These are phyloP conservation scores for Allophyes oxyacanthae DNA, from an alignment of 2,888 invertebrate species.

Conservation along the genomic window DNA sequence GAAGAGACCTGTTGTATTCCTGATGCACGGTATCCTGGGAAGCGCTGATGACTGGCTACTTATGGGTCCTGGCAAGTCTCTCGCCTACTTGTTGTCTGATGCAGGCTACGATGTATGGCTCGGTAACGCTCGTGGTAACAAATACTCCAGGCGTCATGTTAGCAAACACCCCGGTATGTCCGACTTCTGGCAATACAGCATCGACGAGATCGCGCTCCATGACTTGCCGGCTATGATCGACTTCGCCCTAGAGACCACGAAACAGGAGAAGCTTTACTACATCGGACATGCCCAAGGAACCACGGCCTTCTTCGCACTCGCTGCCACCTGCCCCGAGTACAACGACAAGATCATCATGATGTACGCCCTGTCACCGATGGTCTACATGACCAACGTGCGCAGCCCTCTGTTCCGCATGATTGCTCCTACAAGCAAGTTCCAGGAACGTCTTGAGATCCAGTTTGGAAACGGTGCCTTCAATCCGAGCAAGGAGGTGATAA, in stretches of 20 bases:
- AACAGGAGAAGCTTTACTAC: slow-evolving; percentile 76
- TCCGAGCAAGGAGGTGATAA: slow-evolving; percentile 70
- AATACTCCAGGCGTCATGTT: slow-evolving; percentile 76
- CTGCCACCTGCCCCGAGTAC: slow-evolving; percentile 75
- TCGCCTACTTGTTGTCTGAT: slow-evolving; percentile 78
- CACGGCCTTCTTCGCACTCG: slow-evolving; percentile 78
- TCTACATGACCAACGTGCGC: slow-evolving; percentile 79
- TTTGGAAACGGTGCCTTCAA: slow-evolving; percentile 75
- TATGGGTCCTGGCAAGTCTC: slow-evolving; percentile 89
- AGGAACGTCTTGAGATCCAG: slow-evolving; percentile 62
- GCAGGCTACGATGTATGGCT: slow-evolving; percentile 85
- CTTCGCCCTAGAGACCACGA: slow-evolving; percentile 71
- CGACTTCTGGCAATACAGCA: slow-evolving; percentile 84
- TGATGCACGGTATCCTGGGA: slow-evolving; percentile 91
- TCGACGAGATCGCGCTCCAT: slow-evolving; percentile 80
- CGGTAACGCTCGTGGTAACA: slow-evolving; percentile 82
- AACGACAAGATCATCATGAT: slow-evolving; percentile 79
- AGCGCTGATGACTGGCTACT: slow-evolving; percentile 92
- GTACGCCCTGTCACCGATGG: slow-evolving; percentile 82
- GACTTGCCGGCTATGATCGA: slow-evolving; percentile 85
- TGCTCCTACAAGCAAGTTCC: slow-evolving; percentile 72
- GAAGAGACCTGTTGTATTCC: slow-evolving; percentile 81
- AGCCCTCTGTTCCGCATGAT: slow-evolving; percentile 82
- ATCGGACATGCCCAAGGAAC: slow-evolving; percentile 79
- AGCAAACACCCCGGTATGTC: slow-evolving; percentile 74